Conservation (phyloP, 2,797 vertebrate species). For the Thaleichthys pacificus region DNA sequence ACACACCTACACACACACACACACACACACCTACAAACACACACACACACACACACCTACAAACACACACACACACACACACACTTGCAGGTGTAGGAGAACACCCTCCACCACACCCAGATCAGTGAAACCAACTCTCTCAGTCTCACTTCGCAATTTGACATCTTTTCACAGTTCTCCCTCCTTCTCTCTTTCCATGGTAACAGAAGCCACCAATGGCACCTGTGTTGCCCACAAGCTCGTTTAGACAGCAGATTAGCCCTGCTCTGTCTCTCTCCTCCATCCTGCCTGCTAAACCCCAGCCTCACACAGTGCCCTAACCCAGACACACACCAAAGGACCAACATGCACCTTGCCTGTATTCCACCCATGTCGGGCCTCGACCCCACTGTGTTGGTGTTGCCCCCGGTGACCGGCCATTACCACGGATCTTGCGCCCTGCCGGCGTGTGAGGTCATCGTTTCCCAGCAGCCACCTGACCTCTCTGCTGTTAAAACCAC, state of each 20-base stretch:
- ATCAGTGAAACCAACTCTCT: neutral
- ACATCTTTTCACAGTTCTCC: neutral
- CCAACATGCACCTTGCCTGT: conserved; percentile 52
- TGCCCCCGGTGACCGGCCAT: conserved; percentile 58
- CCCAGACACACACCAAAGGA: neutral
- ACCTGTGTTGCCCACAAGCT: neutral
- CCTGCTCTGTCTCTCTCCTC: neutral
- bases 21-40: conserved; percentile 16
- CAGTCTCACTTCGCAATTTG: neutral
- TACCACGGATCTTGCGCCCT: conserved; percentile 45
- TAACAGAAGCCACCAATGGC: neutral
- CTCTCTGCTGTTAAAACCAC: conserved; percentile 21
- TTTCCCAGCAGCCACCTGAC: conserved; percentile 46
- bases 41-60: conserved; percentile 8
- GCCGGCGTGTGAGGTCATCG: conserved; percentile 48
- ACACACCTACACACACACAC: conserved; percentile 21
- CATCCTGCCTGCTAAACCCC: neutral
- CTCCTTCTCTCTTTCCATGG: no score
- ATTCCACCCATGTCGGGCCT: conserved; percentile 44
- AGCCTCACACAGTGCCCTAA: no score
- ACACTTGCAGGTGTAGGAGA: neutral
- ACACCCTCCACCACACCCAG: conserved; percentile 13
- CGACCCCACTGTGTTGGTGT: conserved; percentile 47
- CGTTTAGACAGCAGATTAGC: no score
- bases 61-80: neutral